phyloP scores from a whole-genome alignment of 2,113 vertebrate species.

The Colinus virginianus region DNA sequence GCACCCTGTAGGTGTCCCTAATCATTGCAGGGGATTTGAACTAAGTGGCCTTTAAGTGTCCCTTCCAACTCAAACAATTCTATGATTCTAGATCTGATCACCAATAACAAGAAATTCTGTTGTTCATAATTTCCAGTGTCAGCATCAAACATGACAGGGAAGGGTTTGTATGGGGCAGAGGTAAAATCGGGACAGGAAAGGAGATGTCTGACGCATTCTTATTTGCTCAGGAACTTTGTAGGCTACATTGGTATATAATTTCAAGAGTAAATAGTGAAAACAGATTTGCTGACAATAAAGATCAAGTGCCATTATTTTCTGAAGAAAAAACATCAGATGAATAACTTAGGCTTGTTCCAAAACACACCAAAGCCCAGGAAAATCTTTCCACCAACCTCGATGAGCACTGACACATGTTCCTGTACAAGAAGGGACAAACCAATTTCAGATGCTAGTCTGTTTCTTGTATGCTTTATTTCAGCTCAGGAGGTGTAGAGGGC shows the following conservation, averaged over 20 bases:
- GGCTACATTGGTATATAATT: background rate
- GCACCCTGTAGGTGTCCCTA: too few species aligned
- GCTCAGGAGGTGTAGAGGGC: background rate
- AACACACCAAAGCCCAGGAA: background rate
- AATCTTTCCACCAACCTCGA: background rate
- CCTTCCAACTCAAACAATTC: too few species aligned
- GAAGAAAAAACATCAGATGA: background rate
- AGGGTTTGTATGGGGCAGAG: background rate
- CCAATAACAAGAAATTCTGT: background rate
- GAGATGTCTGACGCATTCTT: background rate
- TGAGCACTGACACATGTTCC: background rate
- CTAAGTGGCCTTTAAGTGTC: too few species aligned
- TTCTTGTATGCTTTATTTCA: background rate
- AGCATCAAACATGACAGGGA: background rate
- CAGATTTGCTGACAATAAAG: background rate
- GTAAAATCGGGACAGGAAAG: background rate
- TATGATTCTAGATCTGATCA: background rate
- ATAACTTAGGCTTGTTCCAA: background rate
- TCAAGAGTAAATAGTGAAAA: background rate
- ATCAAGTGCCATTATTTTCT: background rate
- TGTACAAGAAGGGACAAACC: background rate
- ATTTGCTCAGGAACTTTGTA: background rate
- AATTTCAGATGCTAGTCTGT: background rate
- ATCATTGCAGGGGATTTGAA: too few species aligned
- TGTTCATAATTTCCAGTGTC: background rate